phyloP scores from a whole-genome alignment of 2,888 invertebrate genomes.

The Amphipoea lucens region DNA sequence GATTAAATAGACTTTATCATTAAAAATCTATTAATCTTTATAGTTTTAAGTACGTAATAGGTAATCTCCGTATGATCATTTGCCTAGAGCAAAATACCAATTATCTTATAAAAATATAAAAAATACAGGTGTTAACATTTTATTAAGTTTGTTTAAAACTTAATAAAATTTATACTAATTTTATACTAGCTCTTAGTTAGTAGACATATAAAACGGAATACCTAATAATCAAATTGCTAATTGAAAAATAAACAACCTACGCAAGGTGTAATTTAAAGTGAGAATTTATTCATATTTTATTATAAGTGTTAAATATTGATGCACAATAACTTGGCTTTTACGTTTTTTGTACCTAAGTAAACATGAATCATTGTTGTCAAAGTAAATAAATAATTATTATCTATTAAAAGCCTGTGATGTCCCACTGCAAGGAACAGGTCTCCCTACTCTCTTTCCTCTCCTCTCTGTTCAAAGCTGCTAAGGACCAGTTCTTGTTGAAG shows the following conservation, averaged over 20 bases:
- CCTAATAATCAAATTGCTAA: conserved; percentile 40
- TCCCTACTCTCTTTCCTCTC: background rate
- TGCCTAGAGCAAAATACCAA: background rate
- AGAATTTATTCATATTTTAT: conserved; percentile 26
- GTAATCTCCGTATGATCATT: conserved; percentile 8
- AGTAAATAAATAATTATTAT: background rate
- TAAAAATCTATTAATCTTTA: background rate
- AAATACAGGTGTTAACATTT: background rate
- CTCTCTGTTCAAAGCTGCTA: background rate
- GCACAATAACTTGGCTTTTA: background rate
- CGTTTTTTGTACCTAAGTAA: too few species aligned
- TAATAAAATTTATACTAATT: conserved; percentile 24
- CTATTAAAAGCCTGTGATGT: background rate
- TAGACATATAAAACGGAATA: conserved; percentile 12
- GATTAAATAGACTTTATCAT: background rate
- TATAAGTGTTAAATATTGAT: conserved; percentile 13
- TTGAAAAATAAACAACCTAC: conserved; percentile 26
- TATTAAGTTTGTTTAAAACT: too few species aligned
- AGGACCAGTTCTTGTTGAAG: background rate
- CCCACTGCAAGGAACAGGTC: background rate
- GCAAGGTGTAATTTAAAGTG: conserved; percentile 43
- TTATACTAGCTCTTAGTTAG: conserved; percentile 21
- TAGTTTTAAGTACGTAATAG: background rate
- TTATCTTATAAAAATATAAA: conserved; percentile 2
- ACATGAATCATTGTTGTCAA: too few species aligned